Conservation (phyloP, 2,113 vertebrate species). For the Python bivittatus region DNA sequence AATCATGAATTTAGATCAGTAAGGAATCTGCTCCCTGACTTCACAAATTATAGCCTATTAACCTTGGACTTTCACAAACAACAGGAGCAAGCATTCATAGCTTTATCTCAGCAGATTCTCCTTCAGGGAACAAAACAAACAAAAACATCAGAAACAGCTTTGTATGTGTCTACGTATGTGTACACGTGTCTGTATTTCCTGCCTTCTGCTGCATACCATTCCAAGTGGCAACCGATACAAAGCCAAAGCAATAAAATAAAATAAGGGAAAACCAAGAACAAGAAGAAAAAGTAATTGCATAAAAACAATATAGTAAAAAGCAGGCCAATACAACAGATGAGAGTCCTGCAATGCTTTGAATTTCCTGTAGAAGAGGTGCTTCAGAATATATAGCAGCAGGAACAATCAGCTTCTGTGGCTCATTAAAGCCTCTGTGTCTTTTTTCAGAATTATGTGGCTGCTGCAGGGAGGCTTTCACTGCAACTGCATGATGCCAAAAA, state of each 20-base stretch:
- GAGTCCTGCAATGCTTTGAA: neutral
- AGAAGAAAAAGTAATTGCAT: neutral
- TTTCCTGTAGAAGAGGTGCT: neutral
- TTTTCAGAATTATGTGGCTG: neutral
- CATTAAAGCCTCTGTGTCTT: neutral
- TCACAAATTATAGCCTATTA: neutral
- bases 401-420: neutral
- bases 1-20: neutral
- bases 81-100: neutral
- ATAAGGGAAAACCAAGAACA: neutral
- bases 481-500: neutral
- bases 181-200: neutral
- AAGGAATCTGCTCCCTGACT: neutral
- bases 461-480: neutral
- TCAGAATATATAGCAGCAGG: neutral
- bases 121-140: neutral
- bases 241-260: neutral
- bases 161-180: neutral
- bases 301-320: neutral
- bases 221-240: neutral
- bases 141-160: neutral
- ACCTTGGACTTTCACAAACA: neutral
- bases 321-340: neutral
- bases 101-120: neutral
- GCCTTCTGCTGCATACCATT: neutral